phyloP scores from a whole-genome alignment of 2,797 vertebrate species.

The Hippoglossus hippoglossus region DNA sequence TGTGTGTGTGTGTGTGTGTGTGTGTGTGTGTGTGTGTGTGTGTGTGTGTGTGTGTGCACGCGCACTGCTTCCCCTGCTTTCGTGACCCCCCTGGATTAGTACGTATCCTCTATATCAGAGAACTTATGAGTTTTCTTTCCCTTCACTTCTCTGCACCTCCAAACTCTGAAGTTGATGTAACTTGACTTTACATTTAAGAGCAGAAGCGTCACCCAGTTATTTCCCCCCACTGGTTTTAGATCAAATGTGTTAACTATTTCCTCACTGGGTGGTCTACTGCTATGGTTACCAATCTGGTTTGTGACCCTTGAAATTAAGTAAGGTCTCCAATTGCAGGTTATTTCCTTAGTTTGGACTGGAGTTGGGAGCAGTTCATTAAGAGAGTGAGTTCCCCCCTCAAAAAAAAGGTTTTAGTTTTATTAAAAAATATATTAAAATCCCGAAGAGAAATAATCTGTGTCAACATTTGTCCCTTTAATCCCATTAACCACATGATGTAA shows the following conservation, averaged over 20 bases:
- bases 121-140: neutral
- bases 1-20: neutral
- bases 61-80: neutral
- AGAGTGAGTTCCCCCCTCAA: too few species aligned
- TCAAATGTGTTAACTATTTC: too few species aligned
- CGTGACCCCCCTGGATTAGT: too few species aligned
- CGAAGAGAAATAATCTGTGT: too few species aligned
- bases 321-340: neutral
- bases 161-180: neutral
- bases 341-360: neutral
- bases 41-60: neutral
- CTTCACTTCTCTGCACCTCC: neutral
- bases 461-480: too few species aligned
- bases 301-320: neutral
- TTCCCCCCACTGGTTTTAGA: neutral
- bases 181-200: neutral
- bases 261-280: slow-evolving; percentile 12
- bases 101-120: neutral
- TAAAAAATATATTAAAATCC: too few species aligned
- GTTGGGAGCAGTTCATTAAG: neutral
- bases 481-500: too few species aligned
- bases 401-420: too few species aligned
- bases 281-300: neutral
- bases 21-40: neutral
- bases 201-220: slow-evolving; percentile 3